A percentile compares a stretch with the other conserved stretches of the same genome.
Evolutionary conservation across 2,113 vertebrate species (phyloP).

Genomic region (Gyps fulvus): DNA sequence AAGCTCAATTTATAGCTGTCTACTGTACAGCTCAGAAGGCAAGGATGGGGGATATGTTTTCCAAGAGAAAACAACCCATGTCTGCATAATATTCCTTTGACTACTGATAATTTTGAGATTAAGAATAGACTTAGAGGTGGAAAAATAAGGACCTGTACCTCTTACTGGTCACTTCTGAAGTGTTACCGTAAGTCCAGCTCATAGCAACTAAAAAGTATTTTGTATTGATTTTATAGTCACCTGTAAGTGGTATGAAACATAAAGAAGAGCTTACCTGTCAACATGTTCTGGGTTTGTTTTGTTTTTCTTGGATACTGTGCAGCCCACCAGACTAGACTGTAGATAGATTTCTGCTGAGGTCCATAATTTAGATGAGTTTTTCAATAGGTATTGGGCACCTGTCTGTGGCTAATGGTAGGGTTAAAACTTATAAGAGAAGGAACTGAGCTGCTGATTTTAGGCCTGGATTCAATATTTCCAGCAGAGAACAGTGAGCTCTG

Average conservation of each 20-base stretch:
- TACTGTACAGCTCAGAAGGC: neutral
- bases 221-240: neutral
- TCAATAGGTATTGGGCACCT: neutral
- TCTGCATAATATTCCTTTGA: neutral
- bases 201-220: neutral
- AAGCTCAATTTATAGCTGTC: neutral
- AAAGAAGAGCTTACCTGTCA: neutral
- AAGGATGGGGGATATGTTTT: neutral
- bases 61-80: neutral
- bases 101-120: neutral
- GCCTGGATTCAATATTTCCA: neutral
- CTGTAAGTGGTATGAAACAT: neutral
- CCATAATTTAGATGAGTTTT: slow-evolving; percentile 10
- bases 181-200: neutral
- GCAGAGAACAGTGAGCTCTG: neutral
- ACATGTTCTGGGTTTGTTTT: neutral
- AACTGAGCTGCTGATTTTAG: neutral
- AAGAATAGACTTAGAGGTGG: neutral
- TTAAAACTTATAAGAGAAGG: slow-evolving; percentile 18
- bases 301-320: neutral
- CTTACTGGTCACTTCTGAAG: neutral
- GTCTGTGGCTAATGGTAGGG: slow-evolving; percentile 2
- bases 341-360: slow-evolving; percentile 18
- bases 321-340: neutral
- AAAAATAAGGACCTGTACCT: neutral